Base-by-base conservation (phyloP, 2,888 invertebrate species). In the Cryptocephalus moraei region DNA sequence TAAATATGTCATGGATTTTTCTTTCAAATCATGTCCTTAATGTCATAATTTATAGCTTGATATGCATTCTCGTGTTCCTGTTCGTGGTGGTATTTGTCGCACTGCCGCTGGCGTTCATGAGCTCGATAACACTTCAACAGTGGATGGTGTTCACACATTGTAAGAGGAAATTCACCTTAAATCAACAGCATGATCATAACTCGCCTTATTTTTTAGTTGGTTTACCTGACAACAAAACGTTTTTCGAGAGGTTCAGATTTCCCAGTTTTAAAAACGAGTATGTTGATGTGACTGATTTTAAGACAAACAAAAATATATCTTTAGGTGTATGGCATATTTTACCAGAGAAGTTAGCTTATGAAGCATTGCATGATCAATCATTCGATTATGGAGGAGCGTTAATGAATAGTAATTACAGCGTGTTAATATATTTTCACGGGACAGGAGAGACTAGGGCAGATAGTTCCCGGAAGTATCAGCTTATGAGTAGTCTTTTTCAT, bases 281-380 rank as follows among this genome's bases (percentile, higher is more conserved):
- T 63, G 65, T 88, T 10, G 70, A 73, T n/a, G 62, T 67, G 0
- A 55, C 54, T 32, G 59, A 62, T 47, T 63, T 71, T 14, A 64
- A 73, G 39, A 53, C 42, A 40, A 33, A 43, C 12, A 45, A 47
- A 36, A 47, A 49, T 34, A 39, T 57, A 43, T 45, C 74, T 54
- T 57, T 77, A 68, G 84, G 84, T 0, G 73, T 81, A 13, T 84
- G 84, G 91, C 91, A 92, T 64, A 78, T 91, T 12, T 68, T 91
- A 53, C 91, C 91, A 1, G 73, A 74, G 57, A 79, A 79, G 47
- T 68, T 78, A 48, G 65, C 79, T 44, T 79, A 76, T 56, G 69
- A 71, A 4, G 73, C 68, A 41, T 58, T 64, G 43, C 68, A 71
- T 44, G 64, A 70, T 45, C 62, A 70, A 39, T 64, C 71, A 38